Conservation (phyloP, 1,140 invertebrate genomes). For the Notospermus geniculatus region DNA sequence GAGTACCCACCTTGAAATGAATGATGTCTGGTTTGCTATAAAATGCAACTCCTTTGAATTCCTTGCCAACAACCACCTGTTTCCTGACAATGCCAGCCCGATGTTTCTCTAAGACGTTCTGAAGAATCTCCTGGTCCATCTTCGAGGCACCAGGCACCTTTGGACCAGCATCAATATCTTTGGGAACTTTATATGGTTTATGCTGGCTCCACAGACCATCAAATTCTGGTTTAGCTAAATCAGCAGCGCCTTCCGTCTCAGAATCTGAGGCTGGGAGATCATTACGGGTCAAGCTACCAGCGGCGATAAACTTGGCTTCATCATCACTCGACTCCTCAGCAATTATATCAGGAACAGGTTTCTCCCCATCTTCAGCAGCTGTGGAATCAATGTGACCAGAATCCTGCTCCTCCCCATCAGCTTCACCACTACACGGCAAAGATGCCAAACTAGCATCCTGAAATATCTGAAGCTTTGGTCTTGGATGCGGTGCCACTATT, state of each 20-base stretch:
- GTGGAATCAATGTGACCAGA: no score
- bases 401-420: no score
- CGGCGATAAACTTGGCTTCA: not conserved
- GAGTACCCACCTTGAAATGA: conserved; percentile 50
- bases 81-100: conserved; percentile 47
- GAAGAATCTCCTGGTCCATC: conserved; percentile 54
- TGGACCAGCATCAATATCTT: conserved; percentile 28
- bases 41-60: conserved; percentile 53
- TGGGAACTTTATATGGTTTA: conserved; percentile 47
- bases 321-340: conserved; percentile 6
- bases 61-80: conserved; percentile 49
- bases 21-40: conserved; percentile 55
- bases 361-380: conserved; percentile 4
- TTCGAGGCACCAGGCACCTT: conserved; percentile 43
- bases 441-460: no score
- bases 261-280: not conserved
- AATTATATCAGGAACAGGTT: not conserved
- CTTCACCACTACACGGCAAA: no score
- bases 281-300: not conserved
- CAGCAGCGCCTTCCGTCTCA: conserved; percentile 19
- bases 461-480: no score
- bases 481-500: conserved; percentile 21
- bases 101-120: conserved; percentile 44
- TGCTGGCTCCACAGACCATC: conserved; percentile 54
- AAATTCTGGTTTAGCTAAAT: conserved; percentile 53